phyloP scores from a whole-genome alignment of 2,113 vertebrate genomes.

The Panurus biarmicus region DNA sequence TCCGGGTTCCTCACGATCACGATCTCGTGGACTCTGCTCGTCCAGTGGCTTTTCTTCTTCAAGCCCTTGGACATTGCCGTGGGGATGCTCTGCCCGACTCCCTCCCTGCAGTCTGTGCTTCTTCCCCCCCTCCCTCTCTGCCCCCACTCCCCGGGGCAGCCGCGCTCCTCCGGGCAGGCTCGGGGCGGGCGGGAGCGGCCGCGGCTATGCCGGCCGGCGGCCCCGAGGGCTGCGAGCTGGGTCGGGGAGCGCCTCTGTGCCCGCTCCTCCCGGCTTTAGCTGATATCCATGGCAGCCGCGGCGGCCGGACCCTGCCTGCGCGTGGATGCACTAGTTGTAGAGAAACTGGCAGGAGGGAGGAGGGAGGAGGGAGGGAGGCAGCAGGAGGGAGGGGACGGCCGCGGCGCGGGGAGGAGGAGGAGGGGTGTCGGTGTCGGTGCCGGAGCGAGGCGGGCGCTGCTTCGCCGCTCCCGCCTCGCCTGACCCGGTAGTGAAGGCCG shows the following conservation, averaged over 20 bases:
- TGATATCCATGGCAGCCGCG: slow-evolving; percentile 70
- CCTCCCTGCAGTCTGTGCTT: background rate
- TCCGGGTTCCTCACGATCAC: slow-evolving; percentile 82
- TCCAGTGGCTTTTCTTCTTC: slow-evolving; percentile 98
- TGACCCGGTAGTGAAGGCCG: slow-evolving; percentile 67
- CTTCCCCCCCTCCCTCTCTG: background rate
- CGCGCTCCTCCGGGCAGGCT: slow-evolving; percentile 31
- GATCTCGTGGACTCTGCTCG: slow-evolving; percentile 91
- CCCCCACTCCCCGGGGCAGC: background rate
- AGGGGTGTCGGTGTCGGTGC: slow-evolving; percentile 1
- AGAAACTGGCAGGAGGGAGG: slow-evolving; percentile 55
- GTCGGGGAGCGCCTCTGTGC: background rate
- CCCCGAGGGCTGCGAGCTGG: slow-evolving; percentile 14
- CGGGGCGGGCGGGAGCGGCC: background rate
- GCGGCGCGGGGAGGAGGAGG: slow-evolving; percentile 1
- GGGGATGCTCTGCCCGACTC: slow-evolving; percentile 55
- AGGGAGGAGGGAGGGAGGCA: background rate
- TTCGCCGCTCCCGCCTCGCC: slow-evolving; percentile 26
- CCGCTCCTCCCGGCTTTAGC: slow-evolving; percentile 55
- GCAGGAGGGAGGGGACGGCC: slow-evolving; percentile 4
- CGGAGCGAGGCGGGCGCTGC: slow-evolving; percentile 25
- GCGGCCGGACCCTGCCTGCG: slow-evolving; percentile 38
- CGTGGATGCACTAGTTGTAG: slow-evolving; percentile 66
- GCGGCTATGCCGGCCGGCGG: background rate
- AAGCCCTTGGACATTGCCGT: slow-evolving; percentile 92